A percentile compares a stretch with the other conserved stretches of the same genome.
Conservation (phyloP, 1,140 invertebrate genomes). For the Bombus balteatus region DNA sequence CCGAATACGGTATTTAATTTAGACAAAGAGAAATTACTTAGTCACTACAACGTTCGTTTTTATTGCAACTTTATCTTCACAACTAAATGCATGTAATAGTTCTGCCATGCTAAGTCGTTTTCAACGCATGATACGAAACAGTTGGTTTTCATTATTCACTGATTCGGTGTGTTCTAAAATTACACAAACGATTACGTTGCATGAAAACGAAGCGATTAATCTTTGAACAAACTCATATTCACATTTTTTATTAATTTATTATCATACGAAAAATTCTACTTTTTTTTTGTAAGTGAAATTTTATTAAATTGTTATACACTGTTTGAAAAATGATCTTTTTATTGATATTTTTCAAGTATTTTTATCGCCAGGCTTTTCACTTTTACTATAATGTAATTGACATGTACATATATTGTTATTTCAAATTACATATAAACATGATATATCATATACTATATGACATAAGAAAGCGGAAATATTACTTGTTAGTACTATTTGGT, state of each 20-base stretch:
- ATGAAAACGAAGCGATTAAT: neutral
- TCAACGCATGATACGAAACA: slow-evolving; percentile 6
- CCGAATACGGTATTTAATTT: neutral
- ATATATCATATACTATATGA: neutral
- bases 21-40: slow-evolving; percentile 9
- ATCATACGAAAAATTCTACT: neutral
- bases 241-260: neutral
- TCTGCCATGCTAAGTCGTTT: slow-evolving; percentile 38
- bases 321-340: neutral
- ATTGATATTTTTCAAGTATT: neutral
- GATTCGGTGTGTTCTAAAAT: neutral
- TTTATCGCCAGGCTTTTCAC: neutral
- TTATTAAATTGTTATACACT: neutral
- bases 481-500: neutral
- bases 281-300: no score
- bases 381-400: neutral
- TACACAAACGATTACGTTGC: no score
- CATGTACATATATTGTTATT: neutral
- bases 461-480: neutral
- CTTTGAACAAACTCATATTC: neutral
- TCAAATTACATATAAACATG: neutral
- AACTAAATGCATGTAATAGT: slow-evolving; percentile 9
- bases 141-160: slow-evolving; percentile 1
- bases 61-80: neutral
- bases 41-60: neutral